Base-by-base conservation (phyloP, 92 coral and sea anemone species). In the Umimayanthus kanabou region DNA sequence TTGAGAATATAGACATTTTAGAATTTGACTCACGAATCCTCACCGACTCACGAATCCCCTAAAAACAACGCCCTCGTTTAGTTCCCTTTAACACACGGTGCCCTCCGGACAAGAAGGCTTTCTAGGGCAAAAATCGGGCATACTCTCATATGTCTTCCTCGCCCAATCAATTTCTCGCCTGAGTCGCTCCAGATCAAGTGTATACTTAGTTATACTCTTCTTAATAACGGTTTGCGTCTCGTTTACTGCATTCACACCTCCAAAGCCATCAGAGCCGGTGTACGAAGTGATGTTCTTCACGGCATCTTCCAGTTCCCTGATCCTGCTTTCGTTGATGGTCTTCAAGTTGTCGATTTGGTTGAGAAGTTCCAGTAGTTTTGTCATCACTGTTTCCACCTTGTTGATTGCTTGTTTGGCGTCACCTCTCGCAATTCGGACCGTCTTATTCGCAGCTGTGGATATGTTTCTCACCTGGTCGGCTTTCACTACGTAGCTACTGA, bases 51-150 rank as follows among this genome's bases (percentile, higher is more conserved):
- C 2, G 14, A 50, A 16, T 2, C 39, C 39, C 86, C 18, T 30
- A 8, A 26, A 47, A 50, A 80, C 20, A 80, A 53, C 72, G 20
- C 4, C 45, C 85, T 67, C 23, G 18, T 45, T n/a, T n/a, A n/a
- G n/a, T 58, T 13, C 22, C n/a, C 37, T 28, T 76, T 29, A 80
- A 39, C 84, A 80, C 55, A 13, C 71, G 29, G 39, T 65, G 29
- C 79, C 75, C 26, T 74, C 82, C 1, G 53, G 20, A 39, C 87
- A 83, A 13, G 73, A 15, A 4, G 70, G 73, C 11, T 81, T 73
- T 47, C 89, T 92, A 79, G 82, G 87, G 75, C 98, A 96, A 18
- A 74, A 78, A 7, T 53, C 71, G 5, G 97, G 99, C 33, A 97
- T 37, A 10, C 76, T 79, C 23, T 90, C 85, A 37, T 85, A 81